Base-by-base conservation (phyloP, 2,797 vertebrate species). In the Acanthurus tractus region DNA sequence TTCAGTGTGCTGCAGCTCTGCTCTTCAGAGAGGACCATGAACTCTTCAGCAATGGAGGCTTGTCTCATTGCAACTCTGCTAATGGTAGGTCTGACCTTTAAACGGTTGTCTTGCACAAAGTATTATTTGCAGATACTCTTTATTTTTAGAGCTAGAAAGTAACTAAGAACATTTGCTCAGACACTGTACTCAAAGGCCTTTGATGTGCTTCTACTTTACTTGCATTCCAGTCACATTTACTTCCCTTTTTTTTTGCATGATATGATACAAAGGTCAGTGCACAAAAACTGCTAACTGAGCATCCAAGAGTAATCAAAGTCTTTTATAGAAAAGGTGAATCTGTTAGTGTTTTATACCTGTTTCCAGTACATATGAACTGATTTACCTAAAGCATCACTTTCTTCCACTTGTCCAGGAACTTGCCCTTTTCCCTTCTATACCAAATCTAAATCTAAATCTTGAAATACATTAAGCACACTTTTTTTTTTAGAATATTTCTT, bases 81-180 rank as follows among this genome's bases (percentile, higher is more conserved):
- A 18, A 54, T 73, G 84, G 91, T 91, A 82, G 15, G 87, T 85
- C 25, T 80, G 17, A 74, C 6, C 7, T 57, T 64, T 18, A 22
- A 45, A 18, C 0, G 1, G 6, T 67, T 74, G 55, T 3, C 12
- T 34, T 10, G 65, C 17, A 42, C 15, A 68, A 0, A n/a, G 48
- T 14, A 25, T 10, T 13, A 50, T 63, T 62, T 71, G 8, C 4
- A 34, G 2, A 50, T 50, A 6, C 40, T 18, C 8, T 50, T 42
- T 9, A 40, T 50, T 63, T 49, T 34, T 4, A 48, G 10, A 36
- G 8, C 10, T n/a, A 1, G 29, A 67, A 22, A 65, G 6, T 58
- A 14, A 23, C 42, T 9, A n/a, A 38, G 9, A 36, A 38, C 36
- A 50, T 25, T 44, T 56, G 17, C 13, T 45, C 44, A 45, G 12